A percentile compares a stretch with the other conserved stretches of the same genome.
phyloP scores from a whole-genome alignment of 2,113 vertebrate species.

The Pagrus major region DNA sequence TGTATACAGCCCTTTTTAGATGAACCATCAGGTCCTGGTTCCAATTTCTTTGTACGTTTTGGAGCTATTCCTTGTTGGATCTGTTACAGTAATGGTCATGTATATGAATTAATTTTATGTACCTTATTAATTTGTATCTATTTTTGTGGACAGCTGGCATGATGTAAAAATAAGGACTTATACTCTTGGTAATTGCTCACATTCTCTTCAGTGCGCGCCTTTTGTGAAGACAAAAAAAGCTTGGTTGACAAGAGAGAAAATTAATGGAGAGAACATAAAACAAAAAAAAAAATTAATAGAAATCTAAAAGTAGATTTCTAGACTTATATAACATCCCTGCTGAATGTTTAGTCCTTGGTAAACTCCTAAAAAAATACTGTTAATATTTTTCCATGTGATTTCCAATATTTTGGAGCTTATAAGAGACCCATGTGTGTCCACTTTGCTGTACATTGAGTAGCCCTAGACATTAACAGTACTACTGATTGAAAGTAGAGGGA shows the following conservation, averaged over 20 bases:
- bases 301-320: slow-evolving; percentile 11
- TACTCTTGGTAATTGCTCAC: slow-evolving; percentile 67
- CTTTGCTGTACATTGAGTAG: slow-evolving; percentile 63
- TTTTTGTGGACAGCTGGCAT: slow-evolving; percentile 69
- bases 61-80: slow-evolving; percentile 49
- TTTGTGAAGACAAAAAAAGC: slow-evolving; percentile 28
- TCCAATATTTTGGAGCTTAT: slow-evolving; percentile 62
- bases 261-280: slow-evolving; percentile 8
- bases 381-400: slow-evolving; percentile 74
- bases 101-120: slow-evolving; percentile 63
- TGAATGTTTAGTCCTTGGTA: slow-evolving; percentile 78
- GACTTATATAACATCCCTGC: slow-evolving; percentile 59
- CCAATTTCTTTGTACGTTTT: slow-evolving; percentile 34
- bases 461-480: slow-evolving; percentile 44
- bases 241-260: slow-evolving; percentile 22
- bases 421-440: slow-evolving; percentile 63
- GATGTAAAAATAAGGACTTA: slow-evolving; percentile 54
- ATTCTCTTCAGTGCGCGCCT: slow-evolving; percentile 55
- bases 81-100: slow-evolving; percentile 47
- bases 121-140: slow-evolving; percentile 54
- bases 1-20: slow-evolving; percentile 33
- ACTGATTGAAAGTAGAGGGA: slow-evolving; percentile 28
- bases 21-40: slow-evolving; percentile 27
- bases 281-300: not conserved
- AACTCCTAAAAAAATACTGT: slow-evolving; percentile 70